These are phyloP conservation scores for Callithrix jacchus DNA, from an alignment of 2,113 vertebrate genomes.

Conservation along the genomic window DNA sequence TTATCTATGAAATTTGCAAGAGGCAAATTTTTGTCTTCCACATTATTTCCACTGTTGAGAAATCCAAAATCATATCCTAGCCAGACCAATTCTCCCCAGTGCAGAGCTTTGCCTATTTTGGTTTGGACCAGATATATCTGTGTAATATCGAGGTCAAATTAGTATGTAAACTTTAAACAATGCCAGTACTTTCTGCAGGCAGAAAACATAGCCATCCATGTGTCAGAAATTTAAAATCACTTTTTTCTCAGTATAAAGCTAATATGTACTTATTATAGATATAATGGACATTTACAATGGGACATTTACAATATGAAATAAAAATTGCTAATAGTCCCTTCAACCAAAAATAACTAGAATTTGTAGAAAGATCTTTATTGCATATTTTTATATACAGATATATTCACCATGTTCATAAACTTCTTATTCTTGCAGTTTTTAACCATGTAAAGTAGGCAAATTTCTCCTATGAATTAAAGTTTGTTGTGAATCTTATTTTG, in stretches of 20 bases:
- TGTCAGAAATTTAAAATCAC: slow-evolving; percentile 3
- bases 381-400: neutral
- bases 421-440: neutral
- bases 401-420: neutral
- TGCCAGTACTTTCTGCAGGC: neutral
- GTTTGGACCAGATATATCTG: neutral
- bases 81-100: neutral
- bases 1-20: neutral
- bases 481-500: slow-evolving; percentile 1
- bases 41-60: neutral
- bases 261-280: neutral
- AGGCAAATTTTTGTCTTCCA: neutral
- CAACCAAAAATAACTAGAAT: neutral
- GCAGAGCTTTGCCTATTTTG: neutral
- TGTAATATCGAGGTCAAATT: neutral
- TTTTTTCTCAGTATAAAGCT: neutral
- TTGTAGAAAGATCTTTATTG: neutral
- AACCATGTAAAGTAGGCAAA: neutral
- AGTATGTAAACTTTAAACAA: neutral
- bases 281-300: neutral
- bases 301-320: neutral
- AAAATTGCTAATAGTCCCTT: neutral
- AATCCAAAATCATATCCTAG: slow-evolving; percentile 10
- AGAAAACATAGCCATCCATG: neutral
- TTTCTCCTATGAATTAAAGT: neutral